Percentiles rank a stretch among this genome's conserved stretches.
These are phyloP conservation scores for Sebastes hopkinsi DNA, from an alignment of 2,797 vertebrate genomes.

Conservation along the genomic window DNA sequence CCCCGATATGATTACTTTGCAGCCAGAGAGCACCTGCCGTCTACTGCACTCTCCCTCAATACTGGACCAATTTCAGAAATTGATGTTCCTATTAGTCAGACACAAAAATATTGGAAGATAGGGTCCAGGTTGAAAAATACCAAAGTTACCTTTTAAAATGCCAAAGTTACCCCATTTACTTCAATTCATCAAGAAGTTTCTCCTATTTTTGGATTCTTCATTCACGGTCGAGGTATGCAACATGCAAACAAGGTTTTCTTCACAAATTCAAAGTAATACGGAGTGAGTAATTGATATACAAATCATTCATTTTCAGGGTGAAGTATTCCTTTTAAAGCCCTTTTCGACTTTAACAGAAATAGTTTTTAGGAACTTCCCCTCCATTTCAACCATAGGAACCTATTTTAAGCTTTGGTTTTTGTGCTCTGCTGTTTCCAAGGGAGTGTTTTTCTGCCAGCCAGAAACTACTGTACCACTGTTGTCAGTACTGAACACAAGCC, in stretches of 20 bases:
- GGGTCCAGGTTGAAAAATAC: too few species aligned
- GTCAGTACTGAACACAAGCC: background rate
- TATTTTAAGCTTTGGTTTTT: background rate
- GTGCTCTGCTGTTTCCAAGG: background rate
- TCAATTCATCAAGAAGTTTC: background rate
- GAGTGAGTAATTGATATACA: background rate
- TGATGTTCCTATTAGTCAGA: too few species aligned
- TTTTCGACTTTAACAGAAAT: background rate
- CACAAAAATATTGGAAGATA: too few species aligned
- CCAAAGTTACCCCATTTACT: background rate
- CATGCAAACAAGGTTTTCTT: background rate
- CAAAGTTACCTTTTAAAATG: too few species aligned
- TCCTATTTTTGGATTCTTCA: background rate
- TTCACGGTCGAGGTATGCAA: background rate
- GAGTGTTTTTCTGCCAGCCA: constrained; percentile 7
- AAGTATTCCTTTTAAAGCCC: background rate
- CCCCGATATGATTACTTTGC: too few species aligned
- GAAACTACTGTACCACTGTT: background rate
- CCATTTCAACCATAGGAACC: background rate
- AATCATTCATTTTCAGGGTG: background rate
- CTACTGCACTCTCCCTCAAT: too few species aligned
- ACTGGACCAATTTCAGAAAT: too few species aligned
- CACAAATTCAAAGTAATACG: background rate
- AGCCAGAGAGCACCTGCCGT: too few species aligned
- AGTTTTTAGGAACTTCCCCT: background rate